phyloP scores from a whole-genome alignment of 2,113 vertebrate genomes.

The Colistium nudipinnis region DNA sequence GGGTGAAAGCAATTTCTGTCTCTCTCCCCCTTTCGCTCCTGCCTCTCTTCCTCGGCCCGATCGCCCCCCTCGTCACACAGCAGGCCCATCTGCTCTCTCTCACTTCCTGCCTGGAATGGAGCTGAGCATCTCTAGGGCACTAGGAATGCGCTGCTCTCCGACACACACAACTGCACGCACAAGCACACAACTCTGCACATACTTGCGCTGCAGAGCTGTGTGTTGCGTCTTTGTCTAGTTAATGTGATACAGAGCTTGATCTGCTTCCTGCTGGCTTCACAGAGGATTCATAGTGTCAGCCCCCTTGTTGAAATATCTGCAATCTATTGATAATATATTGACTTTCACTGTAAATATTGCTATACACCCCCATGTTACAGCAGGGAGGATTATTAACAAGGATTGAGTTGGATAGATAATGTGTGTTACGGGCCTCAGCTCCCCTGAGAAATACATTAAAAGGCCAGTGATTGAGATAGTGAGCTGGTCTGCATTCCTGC shows the following conservation, averaged over 20 bases:
- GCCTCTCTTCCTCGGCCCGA: neutral
- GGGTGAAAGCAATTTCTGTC: conserved; percentile 11
- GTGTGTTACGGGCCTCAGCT: conserved; percentile 15
- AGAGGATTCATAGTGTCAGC: conserved; percentile 1
- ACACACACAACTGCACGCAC: conserved; percentile 1
- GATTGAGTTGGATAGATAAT: conserved; percentile 1
- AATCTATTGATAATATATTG: neutral
- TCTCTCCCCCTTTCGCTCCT: neutral
- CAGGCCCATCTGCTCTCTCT: conserved; percentile 35
- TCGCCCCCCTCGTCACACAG: neutral
- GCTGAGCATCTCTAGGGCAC: conserved; percentile 26
- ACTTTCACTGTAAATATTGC: neutral
- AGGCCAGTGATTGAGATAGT: neutral
- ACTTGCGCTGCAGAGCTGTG: neutral
- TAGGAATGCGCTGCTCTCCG: conserved; percentile 32
- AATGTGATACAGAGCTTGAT: conserved; percentile 24
- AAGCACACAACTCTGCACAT: neutral
- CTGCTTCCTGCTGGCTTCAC: conserved; percentile 26
- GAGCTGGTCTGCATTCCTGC: conserved; percentile 22
- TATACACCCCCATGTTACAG: neutral
- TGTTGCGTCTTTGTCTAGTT: conserved; percentile 25
- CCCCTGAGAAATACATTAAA: conserved; percentile 18
- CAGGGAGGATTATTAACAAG: neutral
- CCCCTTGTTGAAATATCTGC: conserved; percentile 11
- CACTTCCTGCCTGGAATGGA: conserved; percentile 22